Percentiles rank a stretch among this genome's conserved stretches.
phyloP scores from a whole-genome alignment of 2,888 invertebrate genomes.

The Dinocampus coccinellae region DNA sequence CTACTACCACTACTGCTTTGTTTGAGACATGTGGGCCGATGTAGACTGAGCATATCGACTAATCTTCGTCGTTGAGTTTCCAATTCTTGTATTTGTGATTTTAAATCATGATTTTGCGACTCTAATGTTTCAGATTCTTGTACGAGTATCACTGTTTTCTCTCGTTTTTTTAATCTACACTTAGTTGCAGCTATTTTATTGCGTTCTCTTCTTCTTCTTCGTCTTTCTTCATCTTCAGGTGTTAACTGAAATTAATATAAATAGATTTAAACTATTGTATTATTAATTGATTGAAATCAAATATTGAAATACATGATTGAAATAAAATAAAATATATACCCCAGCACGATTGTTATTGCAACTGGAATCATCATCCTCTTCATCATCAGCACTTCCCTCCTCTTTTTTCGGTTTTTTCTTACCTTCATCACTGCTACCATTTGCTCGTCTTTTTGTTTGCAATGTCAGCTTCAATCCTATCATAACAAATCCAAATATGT shows the following conservation, averaged over 20 bases:
- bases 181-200: constrained; percentile 96
- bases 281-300: background rate
- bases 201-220: constrained; percentile 86
- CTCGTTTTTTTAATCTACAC: constrained; percentile 93
- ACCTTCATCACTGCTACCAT: constrained; percentile 59
- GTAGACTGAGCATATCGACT: constrained; percentile 83
- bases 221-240: constrained; percentile 91
- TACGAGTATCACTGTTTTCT: constrained; percentile 87
- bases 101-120: constrained; percentile 86
- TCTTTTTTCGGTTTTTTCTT: constrained; percentile 65
- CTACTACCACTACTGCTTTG: constrained; percentile 58
- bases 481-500: constrained; percentile 6
- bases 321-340: constrained; percentile 53
- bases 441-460: constrained; percentile 81
- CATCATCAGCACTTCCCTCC: constrained; percentile 67
- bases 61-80: constrained; percentile 84
- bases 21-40: constrained; percentile 80
- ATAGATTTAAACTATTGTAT: constrained; percentile 23
- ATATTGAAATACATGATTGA: background rate
- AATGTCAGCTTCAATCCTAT: constrained; percentile 88
- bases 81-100: constrained; percentile 85
- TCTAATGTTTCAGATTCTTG: constrained; percentile 89
- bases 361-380: constrained; percentile 75
- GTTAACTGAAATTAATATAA: constrained; percentile 76
- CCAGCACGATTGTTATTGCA: constrained; percentile 68